Evolutionary conservation across 2,113 vertebrate species (phyloP).

Genomic region (Phoenicopterus ruber): DNA sequence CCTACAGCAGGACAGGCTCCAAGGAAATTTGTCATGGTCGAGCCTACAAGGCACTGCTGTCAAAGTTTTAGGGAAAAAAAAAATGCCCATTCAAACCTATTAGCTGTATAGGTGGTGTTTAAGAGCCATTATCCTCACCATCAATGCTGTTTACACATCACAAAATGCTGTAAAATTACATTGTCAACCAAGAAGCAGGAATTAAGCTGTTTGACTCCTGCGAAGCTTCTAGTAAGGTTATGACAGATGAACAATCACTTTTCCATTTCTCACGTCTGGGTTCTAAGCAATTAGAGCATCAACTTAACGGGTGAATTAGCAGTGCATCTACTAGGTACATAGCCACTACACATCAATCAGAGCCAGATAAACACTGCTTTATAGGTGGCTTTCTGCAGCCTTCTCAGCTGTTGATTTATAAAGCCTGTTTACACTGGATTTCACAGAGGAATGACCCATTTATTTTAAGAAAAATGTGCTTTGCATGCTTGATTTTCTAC

Average conservation of each 20-base stretch:
- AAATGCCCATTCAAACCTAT: background rate
- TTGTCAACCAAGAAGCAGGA: background rate
- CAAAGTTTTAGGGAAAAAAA: background rate
- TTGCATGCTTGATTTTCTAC: background rate
- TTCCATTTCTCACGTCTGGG: background rate
- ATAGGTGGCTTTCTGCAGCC: background rate
- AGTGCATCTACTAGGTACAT: background rate
- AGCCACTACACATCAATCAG: background rate
- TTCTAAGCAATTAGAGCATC: background rate
- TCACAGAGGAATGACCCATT: conserved; percentile 5
- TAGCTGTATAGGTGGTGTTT: background rate
- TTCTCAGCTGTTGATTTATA: background rate
- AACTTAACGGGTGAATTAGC: background rate
- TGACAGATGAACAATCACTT: background rate
- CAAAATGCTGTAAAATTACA: background rate
- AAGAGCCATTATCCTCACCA: background rate
- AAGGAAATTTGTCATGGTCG: background rate
- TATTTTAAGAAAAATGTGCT: background rate
- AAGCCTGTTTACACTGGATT: background rate
- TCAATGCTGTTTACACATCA: background rate
- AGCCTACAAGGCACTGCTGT: background rate
- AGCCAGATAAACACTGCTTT: background rate
- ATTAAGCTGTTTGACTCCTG: background rate
- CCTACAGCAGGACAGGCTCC: background rate
- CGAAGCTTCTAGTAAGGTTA: background rate